Percentiles rank a stretch among this genome's conserved stretches.
These are phyloP conservation scores for Percina caprodes DNA, from an alignment of 2,113 vertebrate species.

Conservation along the genomic window DNA sequence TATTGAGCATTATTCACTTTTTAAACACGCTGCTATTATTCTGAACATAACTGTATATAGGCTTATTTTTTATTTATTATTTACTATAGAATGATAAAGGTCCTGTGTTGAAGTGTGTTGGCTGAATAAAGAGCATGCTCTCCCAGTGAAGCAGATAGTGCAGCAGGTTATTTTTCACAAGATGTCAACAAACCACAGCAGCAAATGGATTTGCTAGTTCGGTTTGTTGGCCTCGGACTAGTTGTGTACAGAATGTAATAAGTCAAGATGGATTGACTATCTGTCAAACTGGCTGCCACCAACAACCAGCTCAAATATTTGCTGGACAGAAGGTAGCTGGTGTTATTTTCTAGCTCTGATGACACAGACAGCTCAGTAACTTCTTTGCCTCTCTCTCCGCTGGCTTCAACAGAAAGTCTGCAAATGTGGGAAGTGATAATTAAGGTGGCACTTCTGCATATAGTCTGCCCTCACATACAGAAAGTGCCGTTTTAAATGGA, in stretches of 20 bases:
- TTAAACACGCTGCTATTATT: too few relatives aligned
- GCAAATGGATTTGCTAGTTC: constrained; percentile 61
- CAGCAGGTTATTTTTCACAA: constrained; percentile 64
- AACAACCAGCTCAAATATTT: neutral
- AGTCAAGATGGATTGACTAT: constrained; percentile 56
- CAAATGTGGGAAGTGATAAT: constrained; percentile 27
- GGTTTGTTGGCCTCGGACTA: constrained; percentile 56
- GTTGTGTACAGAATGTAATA: constrained; percentile 59
- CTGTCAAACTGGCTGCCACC: constrained; percentile 41
- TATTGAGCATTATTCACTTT: too few relatives aligned
- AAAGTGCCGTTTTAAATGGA: constrained; percentile 14
- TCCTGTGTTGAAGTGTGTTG: constrained; percentile 7
- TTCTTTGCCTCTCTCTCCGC: neutral
- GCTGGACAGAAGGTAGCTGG: neutral
- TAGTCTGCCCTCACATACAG: neutral
- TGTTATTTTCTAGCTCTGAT: constrained; percentile 14
- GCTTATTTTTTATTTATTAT: neutral
- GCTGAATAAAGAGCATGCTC: constrained; percentile 43
- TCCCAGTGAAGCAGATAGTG: constrained; percentile 26
- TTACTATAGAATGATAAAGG: constrained; percentile 25
- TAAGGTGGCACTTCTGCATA: neutral
- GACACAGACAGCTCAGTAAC: neutral
- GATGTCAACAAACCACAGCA: constrained; percentile 57
- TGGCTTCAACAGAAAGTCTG: neutral
- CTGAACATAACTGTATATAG: neutral